Percentiles rank a stretch among this genome's conserved stretches.
These are phyloP conservation scores for Pammene fasciana DNA, from an alignment of 2,888 invertebrate genomes.

Conservation along the genomic window DNA sequence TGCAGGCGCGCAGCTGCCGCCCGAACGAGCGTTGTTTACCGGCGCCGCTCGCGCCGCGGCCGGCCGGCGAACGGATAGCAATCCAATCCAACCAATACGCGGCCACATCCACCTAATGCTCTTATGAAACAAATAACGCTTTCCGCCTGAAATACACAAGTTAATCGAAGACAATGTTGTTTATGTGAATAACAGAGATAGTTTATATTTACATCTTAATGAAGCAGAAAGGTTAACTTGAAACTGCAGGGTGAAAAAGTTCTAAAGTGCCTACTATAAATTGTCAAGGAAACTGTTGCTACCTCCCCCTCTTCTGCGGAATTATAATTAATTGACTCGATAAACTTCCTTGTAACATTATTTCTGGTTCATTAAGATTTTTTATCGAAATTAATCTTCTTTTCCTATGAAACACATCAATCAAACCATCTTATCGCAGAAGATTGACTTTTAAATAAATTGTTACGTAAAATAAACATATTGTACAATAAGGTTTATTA, in stretches of 20 bases:
- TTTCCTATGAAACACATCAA: conserved; percentile 36
- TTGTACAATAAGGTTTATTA: too few species aligned
- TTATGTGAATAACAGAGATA: not conserved
- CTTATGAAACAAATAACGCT: conserved; percentile 58
- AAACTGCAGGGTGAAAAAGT: not conserved
- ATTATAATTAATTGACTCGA: conserved; percentile 39
- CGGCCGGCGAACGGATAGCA: conserved; percentile 51
- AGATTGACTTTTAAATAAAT: conserved; percentile 22
- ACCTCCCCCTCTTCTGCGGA: conserved; percentile 12
- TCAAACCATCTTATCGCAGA: conserved; percentile 26
- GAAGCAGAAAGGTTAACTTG: not conserved
- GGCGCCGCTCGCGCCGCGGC: conserved; percentile 48
- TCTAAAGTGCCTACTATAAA: not conserved
- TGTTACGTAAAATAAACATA: not conserved
- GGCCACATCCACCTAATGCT: conserved; percentile 58
- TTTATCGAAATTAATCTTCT: conserved; percentile 41
- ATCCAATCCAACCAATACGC: conserved; percentile 51
- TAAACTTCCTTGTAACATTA: conserved; percentile 38
- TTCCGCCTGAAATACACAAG: not conserved
- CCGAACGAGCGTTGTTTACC: conserved; percentile 72
- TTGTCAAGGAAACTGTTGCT: conserved; percentile 10
- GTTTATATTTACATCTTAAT: not conserved
- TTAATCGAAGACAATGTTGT: not conserved
- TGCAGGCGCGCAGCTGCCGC: conserved; percentile 74
- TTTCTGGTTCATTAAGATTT: conserved; percentile 41